phyloP scores from a whole-genome alignment of 2,797 vertebrate genomes.

The Cyclura pinguis region DNA sequence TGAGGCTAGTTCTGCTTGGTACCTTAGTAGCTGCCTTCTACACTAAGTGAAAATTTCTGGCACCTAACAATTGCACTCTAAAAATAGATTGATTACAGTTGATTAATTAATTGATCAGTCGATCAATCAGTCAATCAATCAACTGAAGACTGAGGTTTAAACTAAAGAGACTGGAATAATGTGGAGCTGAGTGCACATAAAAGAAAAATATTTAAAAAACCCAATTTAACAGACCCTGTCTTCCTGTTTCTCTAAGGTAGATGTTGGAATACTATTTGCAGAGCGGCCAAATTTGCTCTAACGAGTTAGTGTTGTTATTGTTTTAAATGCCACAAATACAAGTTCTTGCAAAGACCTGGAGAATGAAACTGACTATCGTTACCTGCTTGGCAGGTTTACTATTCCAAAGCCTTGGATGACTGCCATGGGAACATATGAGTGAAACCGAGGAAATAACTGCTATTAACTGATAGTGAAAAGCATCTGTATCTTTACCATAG shows the following conservation, averaged over 20 bases:
- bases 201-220: no score
- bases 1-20: not conserved
- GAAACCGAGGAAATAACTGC: slow-evolving; percentile 44
- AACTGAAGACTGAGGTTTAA: not conserved
- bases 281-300: slow-evolving; percentile 46
- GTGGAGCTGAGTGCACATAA: not conserved
- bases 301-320: slow-evolving; percentile 41
- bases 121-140: no score
- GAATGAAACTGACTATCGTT: slow-evolving; percentile 47
- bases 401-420: slow-evolving; percentile 54
- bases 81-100: not conserved
- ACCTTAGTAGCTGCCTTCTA: not conserved
- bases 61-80: no score
- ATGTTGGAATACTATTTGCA: slow-evolving; percentile 46
- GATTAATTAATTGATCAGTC: not conserved
- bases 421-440: slow-evolving; percentile 68
- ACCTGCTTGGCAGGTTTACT: slow-evolving; percentile 56
- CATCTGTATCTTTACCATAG: slow-evolving; percentile 53
- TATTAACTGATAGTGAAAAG: slow-evolving; percentile 53
- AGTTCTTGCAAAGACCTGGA: slow-evolving; percentile 56
- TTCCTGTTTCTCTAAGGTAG: slow-evolving; percentile 1
- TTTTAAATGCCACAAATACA: slow-evolving; percentile 51
- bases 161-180: not conserved
- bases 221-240: not conserved
- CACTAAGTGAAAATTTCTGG: not conserved